Percentiles rank a stretch among this genome's conserved stretches.
phyloP scores from a whole-genome alignment of 2,888 invertebrate genomes.

The Pediacus dermestoides region DNA sequence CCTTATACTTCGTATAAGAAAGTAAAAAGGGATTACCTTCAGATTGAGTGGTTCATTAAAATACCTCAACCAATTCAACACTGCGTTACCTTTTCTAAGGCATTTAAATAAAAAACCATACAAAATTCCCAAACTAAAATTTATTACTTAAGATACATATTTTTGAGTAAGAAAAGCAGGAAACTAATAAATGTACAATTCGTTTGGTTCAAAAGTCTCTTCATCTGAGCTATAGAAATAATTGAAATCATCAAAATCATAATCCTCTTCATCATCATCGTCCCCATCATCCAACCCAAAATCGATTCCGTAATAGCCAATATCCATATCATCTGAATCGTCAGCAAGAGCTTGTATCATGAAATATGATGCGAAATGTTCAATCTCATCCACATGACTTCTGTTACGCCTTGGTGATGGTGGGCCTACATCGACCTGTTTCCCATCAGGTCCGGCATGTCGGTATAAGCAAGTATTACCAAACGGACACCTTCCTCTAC shows the following conservation, averaged over 20 bases:
- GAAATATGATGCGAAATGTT: background rate
- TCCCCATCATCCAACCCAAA: constrained; percentile 18
- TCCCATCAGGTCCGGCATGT: constrained; percentile 71
- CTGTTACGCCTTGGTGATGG: constrained; percentile 24
- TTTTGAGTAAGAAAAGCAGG: too few relatives aligned
- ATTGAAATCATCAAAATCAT: constrained; percentile 13
- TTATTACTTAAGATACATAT: too few relatives aligned
- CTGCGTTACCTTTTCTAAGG: too few relatives aligned
- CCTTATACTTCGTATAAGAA: too few relatives aligned
- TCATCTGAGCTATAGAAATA: background rate
- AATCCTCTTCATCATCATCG: constrained; percentile 20
- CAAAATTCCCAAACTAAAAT: too few relatives aligned
- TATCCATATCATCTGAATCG: constrained; percentile 27
- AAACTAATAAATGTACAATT: background rate
- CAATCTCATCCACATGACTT: constrained; percentile 7
- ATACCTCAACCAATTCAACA: too few relatives aligned
- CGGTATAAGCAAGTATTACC: constrained; percentile 79
- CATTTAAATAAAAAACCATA: too few relatives aligned
- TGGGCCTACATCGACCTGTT: constrained; percentile 59
- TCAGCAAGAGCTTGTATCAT: background rate
- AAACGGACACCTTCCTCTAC: constrained; percentile 74
- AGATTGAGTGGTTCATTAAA: too few relatives aligned
- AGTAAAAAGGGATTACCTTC: too few relatives aligned
- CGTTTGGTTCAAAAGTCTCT: background rate
- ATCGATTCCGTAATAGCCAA: constrained; percentile 16